Evolutionary conservation across 1,140 invertebrate species (phyloP), one percentile per base, ranked within the genome.

Genomic region (Oscheius sp.): DNA sequence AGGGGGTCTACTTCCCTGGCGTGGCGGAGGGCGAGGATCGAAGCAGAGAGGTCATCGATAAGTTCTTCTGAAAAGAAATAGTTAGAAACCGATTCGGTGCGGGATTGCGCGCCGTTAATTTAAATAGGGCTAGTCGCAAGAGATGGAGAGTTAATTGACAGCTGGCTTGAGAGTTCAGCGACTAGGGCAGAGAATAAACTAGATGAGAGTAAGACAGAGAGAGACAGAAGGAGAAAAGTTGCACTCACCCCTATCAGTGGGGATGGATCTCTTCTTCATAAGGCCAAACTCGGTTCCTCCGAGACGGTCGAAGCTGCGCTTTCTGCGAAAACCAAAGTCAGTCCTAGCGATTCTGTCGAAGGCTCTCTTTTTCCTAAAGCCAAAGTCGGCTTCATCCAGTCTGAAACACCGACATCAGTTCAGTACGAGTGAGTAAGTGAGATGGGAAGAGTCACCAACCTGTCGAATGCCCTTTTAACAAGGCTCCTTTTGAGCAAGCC

Each of bases 21-120:
- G 15, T 55, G 7, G 7, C 49, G 7, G 7, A 55, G 28, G 23
- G 49, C 49, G 4, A 55, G 7, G 23, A 55, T 55, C 7, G 49
- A 55, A 23, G 49, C 7, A 20, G 49, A 20, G 7, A 55, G 23
- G 15, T 55, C 49, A 55, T 55, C 49, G 7, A 55, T 26, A 23
- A 55, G 49, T 7, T 55, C 49, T 55, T 55, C 49, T 55, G 49
- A 55, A 55, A 55, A 23, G 7, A 55, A n/a, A n/a, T n/a, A n/a
- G n/a, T n/a, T n/a, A n/a, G n/a, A n/a, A n/a, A n/a, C n/a, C n/a
- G n/a, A n/a, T n/a, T n/a, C n/a, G n/a, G n/a, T n/a, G n/a, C n/a
- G n/a, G n/a, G n/a, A n/a, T n/a, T n/a, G n/a, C n/a, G n/a, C n/a
- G n/a, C n/a, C n/a, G n/a, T n/a, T n/a, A n/a, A n/a, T n/a, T n/a